Conservation (phyloP, 2,888 invertebrate genomes). For the Erpobdella octoculata region DNA sequence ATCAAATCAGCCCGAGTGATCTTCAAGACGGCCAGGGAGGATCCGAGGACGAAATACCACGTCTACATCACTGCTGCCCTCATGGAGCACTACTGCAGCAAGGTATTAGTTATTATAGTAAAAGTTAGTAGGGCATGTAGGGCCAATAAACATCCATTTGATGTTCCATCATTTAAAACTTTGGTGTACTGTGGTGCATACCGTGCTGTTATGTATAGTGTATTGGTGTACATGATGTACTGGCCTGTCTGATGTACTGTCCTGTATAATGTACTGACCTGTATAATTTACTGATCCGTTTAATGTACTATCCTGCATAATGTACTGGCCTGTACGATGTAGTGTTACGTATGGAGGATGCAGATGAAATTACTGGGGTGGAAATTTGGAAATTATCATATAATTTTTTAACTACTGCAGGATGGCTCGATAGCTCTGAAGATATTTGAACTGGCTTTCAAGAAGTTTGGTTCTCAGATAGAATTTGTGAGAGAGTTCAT, state of each 20-base stretch:
- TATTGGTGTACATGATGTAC: background rate
- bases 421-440: conserved; percentile 50
- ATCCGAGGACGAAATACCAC: conserved; percentile 72
- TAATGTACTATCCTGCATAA: background rate
- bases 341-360: no score
- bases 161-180: background rate
- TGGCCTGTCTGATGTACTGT: no score
- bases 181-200: background rate
- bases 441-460: conserved; percentile 84
- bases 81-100: conserved; percentile 98
- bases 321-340: background rate
- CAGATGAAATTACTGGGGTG: no score
- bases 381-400: background rate
- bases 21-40: conserved; percentile 90
- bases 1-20: conserved; percentile 89
- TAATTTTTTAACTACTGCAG: no score
- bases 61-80: conserved; percentile 92
- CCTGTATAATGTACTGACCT: no score
- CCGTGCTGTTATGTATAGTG: background rate
- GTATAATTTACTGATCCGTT: no score
- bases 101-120: conserved; percentile 53
- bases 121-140: background rate
- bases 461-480: conserved; percentile 87
- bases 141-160: background rate
- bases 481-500: conserved; percentile 92